phyloP scores from a whole-genome alignment of 2,888 invertebrate genomes.

The Charanyca ferruginea region DNA sequence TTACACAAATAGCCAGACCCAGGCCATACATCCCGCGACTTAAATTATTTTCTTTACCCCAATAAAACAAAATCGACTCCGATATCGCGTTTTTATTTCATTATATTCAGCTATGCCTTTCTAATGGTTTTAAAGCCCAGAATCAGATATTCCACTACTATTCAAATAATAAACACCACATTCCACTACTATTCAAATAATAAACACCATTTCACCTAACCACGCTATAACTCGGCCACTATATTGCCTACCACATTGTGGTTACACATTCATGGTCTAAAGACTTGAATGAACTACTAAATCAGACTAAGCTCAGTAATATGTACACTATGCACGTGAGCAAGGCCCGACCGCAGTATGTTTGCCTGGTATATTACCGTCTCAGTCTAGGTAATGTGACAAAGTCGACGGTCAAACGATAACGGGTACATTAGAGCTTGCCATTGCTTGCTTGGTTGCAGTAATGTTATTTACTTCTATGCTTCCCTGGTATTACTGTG shows the following conservation, averaged over 20 bases:
- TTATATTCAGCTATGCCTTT: too few relatives aligned
- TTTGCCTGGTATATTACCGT: conserved; percentile 23
- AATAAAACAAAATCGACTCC: not conserved
- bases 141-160: not conserved
- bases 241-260: conserved; percentile 16
- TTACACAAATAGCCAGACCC: too few relatives aligned
- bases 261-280: conserved; percentile 14
- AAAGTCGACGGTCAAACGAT: conserved; percentile 11
- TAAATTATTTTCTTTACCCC: not conserved
- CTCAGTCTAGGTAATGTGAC: conserved; percentile 26
- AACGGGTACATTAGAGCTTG: conserved; percentile 16
- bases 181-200: conserved; percentile 10
- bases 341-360: conserved; percentile 29
- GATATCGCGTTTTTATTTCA: not conserved
- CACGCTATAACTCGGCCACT: conserved; percentile 3
- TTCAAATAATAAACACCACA: not conserved
- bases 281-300: conserved; percentile 35
- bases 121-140: not conserved
- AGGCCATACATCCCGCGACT: too few relatives aligned
- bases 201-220: not conserved
- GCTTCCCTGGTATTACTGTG: conserved; percentile 16
- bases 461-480: conserved; percentile 10
- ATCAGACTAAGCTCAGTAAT: conserved; percentile 21
- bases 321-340: conserved; percentile 1
- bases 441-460: conserved; percentile 18